Conservation (phyloP, 2,888 invertebrate genomes). For the Hoplodrina ambigua region DNA sequence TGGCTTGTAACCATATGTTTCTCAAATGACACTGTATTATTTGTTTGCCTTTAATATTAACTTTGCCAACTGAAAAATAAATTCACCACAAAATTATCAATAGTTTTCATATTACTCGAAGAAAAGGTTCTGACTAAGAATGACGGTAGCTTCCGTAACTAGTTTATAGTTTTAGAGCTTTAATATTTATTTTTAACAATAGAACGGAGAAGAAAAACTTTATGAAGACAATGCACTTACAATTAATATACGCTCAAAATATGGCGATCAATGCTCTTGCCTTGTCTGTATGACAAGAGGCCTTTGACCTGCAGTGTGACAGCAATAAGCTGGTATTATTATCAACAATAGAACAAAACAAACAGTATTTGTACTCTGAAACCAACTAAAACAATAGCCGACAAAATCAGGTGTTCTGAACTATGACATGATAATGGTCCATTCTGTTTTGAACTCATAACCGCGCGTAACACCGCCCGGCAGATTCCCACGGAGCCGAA, state of each 20-base stretch:
- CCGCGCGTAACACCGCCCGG: constrained; percentile 61
- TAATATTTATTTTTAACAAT: too few relatives aligned
- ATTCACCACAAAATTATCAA: too few relatives aligned
- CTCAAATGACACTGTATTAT: too few relatives aligned
- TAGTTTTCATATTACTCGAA: too few relatives aligned
- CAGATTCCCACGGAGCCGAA: constrained; percentile 66
- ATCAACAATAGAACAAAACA: constrained; percentile 12
- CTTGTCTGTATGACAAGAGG: not conserved
- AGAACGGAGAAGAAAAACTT: too few relatives aligned
- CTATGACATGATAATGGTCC: constrained; percentile 56
- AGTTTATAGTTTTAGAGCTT: too few relatives aligned
- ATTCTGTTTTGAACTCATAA: constrained; percentile 52
- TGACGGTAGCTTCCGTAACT: too few relatives aligned
- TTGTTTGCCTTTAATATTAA: too few relatives aligned
- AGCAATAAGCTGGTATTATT: not conserved
- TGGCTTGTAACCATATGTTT: too few relatives aligned
- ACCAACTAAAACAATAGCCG: constrained; percentile 35
- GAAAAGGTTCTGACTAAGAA: too few relatives aligned
- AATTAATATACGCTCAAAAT: not conserved
- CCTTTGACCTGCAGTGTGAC: not conserved
- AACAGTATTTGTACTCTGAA: constrained; percentile 8
- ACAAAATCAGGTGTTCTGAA: constrained; percentile 50
- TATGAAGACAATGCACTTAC: too few relatives aligned
- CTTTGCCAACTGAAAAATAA: too few relatives aligned
- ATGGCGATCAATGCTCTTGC: not conserved